phyloP scores from a whole-genome alignment of 1,140 invertebrate genomes.

The Temnothorax longispinosus region DNA sequence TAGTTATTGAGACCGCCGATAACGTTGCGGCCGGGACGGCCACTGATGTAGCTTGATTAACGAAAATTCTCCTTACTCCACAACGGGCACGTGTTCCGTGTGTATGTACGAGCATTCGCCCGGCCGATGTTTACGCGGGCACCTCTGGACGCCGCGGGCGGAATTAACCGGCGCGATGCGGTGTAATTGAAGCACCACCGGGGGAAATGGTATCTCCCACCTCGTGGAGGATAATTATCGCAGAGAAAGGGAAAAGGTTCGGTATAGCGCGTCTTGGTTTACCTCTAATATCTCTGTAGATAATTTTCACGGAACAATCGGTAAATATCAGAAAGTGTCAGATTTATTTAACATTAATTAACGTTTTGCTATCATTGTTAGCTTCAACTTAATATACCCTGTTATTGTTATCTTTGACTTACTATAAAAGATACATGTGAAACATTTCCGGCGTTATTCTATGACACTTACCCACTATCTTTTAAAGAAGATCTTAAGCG shows the following conservation, averaged over 20 bases:
- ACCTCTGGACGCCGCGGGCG: not conserved
- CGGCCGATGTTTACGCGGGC: constrained; percentile 32
- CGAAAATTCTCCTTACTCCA: constrained; percentile 45
- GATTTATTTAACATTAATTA: not conserved
- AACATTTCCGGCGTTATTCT: not conserved
- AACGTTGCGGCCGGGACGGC: constrained; percentile 11
- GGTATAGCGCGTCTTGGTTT: not conserved
- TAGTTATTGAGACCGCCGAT: constrained; percentile 21
- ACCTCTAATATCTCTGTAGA: not conserved
- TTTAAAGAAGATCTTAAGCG: not conserved
- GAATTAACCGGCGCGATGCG: constrained; percentile 33
- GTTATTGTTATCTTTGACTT: not conserved
- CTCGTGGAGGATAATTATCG: constrained; percentile 9
- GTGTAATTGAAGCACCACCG: constrained; percentile 9
- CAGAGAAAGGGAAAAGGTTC: not conserved
- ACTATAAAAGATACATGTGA: not conserved
- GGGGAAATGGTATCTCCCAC: not conserved
- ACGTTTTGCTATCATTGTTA: not conserved
- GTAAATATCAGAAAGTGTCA: not conserved
- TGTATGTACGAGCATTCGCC: constrained; percentile 16
- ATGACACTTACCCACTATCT: not conserved
- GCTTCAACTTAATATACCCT: not conserved
- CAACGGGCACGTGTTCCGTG: not conserved
- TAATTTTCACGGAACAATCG: not conserved
- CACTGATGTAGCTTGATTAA: constrained; percentile 45